phyloP scores from a whole-genome alignment of 35 echinoderm and acorn worm genomes.

The Eucidaris tribuloides region DNA sequence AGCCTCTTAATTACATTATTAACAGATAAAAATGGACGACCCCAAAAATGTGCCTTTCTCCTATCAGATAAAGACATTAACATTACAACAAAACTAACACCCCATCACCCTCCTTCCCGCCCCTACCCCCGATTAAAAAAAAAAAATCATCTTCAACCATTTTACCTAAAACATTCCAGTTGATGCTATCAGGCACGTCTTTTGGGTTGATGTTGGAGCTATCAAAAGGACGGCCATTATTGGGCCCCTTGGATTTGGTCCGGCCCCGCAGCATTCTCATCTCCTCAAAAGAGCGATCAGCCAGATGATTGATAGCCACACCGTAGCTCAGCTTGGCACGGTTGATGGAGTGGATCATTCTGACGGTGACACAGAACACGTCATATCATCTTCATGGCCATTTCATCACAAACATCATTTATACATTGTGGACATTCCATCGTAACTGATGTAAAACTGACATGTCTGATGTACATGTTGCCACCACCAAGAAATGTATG shows the following conservation, averaged over 20 bases:
- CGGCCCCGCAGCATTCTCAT: conserved; percentile 64
- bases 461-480: neutral
- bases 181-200: conserved; percentile 48
- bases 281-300: conserved; percentile 62
- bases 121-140: neutral
- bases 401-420: neutral
- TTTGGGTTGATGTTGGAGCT: neutral
- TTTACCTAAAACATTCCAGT: conserved; percentile 86
- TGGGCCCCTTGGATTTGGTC: conserved; percentile 34
- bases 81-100: too few species aligned
- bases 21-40: too few species aligned
- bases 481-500: too few species aligned
- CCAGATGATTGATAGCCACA: conserved; percentile 76
- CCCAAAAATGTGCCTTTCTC: too few species aligned
- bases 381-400: neutral
- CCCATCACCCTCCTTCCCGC: neutral
- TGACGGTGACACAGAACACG: conserved; percentile 10
- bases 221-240: conserved; percentile 56
- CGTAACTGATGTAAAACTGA: neutral
- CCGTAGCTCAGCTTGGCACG: conserved; percentile 59
- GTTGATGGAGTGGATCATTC: conserved; percentile 84
- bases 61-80: too few species aligned
- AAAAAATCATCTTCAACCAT: neutral
- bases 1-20: too few species aligned
- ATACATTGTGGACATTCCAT: neutral